A percentile compares a stretch with the other conserved stretches of the same genome.
phyloP scores from a whole-genome alignment of 2,113 vertebrate species.

The Orycteropus afer region DNA sequence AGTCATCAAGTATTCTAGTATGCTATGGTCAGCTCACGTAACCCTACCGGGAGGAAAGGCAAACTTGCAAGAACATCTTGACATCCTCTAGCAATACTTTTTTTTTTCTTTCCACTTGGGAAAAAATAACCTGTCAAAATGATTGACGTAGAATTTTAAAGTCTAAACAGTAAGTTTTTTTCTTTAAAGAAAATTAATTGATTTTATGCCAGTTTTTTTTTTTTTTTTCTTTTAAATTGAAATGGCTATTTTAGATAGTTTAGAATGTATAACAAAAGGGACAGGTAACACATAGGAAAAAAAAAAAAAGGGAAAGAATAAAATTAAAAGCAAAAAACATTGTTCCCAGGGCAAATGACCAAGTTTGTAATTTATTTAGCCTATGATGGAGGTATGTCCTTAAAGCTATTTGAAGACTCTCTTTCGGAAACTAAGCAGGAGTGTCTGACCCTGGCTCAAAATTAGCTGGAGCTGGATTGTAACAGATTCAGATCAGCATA shows the following conservation, averaged over 20 bases:
- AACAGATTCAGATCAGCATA: not conserved
- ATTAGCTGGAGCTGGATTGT: not conserved
- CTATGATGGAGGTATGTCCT: not conserved
- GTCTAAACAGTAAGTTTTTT: not conserved
- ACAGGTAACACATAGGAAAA: not conserved
- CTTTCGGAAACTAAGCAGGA: not conserved
- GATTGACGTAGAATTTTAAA: not conserved
- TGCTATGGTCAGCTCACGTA: not conserved
- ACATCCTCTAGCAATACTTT: not conserved
- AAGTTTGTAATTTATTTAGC: not conserved
- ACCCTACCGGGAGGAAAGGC: not conserved
- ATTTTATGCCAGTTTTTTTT: slow-evolving; percentile 25
- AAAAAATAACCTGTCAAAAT: not conserved
- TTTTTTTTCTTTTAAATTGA: too few species aligned
- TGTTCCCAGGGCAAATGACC: not conserved
- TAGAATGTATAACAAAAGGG: not conserved
- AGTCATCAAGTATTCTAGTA: not conserved
- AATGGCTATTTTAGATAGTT: not conserved
- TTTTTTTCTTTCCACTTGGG: not conserved
- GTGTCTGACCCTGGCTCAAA: not conserved
- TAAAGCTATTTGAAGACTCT: not conserved
- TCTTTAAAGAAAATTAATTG: not conserved
- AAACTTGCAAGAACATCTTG: not conserved
- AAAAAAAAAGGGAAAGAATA: too few species aligned
- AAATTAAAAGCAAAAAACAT: not conserved